Conservation (phyloP, 1,140 invertebrate genomes). For the Aphaenogaster rudis region DNA sequence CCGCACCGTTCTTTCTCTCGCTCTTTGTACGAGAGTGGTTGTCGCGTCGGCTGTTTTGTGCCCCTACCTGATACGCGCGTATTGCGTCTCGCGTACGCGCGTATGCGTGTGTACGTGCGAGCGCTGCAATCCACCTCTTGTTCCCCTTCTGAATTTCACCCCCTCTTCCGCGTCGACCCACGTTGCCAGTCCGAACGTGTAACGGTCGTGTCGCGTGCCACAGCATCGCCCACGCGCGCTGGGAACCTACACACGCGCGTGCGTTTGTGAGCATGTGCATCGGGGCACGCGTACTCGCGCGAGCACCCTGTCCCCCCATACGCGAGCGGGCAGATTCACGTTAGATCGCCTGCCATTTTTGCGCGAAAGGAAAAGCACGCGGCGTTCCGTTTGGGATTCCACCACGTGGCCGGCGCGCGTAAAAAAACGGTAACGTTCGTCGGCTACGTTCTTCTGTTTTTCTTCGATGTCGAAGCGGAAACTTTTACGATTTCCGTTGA, state of each 20-base stretch:
- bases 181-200: slow-evolving; percentile 81
- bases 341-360: slow-evolving; percentile 64
- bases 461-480: not conserved
- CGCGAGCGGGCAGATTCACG: slow-evolving; percentile 55
- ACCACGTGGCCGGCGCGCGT: slow-evolving; percentile 61
- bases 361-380: slow-evolving; percentile 23
- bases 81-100: slow-evolving; percentile 52
- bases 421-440: not conserved
- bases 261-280: slow-evolving; percentile 46
- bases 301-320: not conserved
- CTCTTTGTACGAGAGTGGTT: slow-evolving; percentile 61
- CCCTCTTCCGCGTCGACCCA: slow-evolving; percentile 70
- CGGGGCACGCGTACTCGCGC: slow-evolving; percentile 53
- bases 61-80: slow-evolving; percentile 47
- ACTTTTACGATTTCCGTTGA: not conserved
- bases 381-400: slow-evolving; percentile 54
- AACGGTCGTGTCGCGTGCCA: slow-evolving; percentile 87
- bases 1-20: slow-evolving; percentile 34
- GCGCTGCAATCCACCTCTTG: slow-evolving; percentile 67
- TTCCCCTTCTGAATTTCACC: slow-evolving; percentile 81
- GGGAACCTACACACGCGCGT: slow-evolving; percentile 77
- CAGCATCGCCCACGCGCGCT: slow-evolving; percentile 86
- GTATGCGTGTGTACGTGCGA: slow-evolving; percentile 35
- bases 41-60: slow-evolving; percentile 65
- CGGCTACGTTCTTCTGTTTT: not conserved